A percentile compares a stretch with the other conserved stretches of the same genome.
Evolutionary conservation across 2,113 vertebrate species (phyloP).

Genomic region (Cyanocitta stelleri): DNA sequence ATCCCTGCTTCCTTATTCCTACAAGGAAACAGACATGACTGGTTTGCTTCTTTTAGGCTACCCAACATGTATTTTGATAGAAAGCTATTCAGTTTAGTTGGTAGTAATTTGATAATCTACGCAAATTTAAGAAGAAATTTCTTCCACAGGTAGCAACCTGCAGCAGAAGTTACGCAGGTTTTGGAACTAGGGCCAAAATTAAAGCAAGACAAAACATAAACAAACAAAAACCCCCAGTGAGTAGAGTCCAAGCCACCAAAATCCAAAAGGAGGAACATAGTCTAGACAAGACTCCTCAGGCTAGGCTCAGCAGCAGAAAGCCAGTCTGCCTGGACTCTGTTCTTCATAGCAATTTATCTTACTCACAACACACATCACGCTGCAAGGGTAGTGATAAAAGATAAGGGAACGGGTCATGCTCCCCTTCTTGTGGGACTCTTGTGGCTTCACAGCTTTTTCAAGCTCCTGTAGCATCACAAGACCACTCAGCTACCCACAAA

Average conservation of each 20-base stretch:
- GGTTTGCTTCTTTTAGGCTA: neutral
- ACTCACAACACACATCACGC: fast-evolving
- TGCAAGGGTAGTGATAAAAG: neutral
- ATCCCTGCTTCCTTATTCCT: neutral
- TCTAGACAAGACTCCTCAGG: neutral
- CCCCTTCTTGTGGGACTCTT: fast-evolving
- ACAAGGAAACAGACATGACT: neutral
- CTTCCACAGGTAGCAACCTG: neutral
- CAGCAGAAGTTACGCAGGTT: neutral
- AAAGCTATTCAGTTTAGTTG: neutral
- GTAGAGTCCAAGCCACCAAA: too few relatives aligned
- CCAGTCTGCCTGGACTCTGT: neutral
- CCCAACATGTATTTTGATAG: neutral
- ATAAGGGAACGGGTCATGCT: fast-evolving
- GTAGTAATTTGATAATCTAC: neutral
- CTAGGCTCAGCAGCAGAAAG: neutral
- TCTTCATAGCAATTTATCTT: neutral
- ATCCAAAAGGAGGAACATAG: fast-evolving
- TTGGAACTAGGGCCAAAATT: neutral
- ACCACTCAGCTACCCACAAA: neutral
- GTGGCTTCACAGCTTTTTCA: neutral
- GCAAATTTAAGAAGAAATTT: neutral
- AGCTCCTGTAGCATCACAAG: neutral
- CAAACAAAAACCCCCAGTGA: fast-evolving
- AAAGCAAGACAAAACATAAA: neutral